A percentile compares a stretch with the other conserved stretches of the same genome.
Evolutionary conservation across 2,113 vertebrate genomes (phyloP).

Genomic region (Notarius lentiginosus): DNA sequence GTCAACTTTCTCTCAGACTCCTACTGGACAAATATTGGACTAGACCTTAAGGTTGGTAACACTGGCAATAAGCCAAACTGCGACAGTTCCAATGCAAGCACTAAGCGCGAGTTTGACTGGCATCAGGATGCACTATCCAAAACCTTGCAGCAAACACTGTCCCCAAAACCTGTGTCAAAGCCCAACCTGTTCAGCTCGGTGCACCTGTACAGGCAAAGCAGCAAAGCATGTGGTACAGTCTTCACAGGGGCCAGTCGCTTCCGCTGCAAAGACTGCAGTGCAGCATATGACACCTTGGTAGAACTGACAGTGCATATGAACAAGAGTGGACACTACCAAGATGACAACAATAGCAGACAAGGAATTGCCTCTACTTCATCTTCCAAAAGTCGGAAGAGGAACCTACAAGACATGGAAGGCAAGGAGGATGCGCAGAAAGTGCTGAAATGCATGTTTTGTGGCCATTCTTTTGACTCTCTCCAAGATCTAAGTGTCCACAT

Average conservation of each 20-base stretch:
- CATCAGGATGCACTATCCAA: slow-evolving; percentile 95
- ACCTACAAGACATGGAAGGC: slow-evolving; percentile 91
- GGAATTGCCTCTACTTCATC: slow-evolving; percentile 84
- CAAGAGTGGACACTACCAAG: slow-evolving; percentile 95
- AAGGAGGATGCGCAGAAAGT: slow-evolving; percentile 98
- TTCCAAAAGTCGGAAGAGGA: slow-evolving; percentile 90
- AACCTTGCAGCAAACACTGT: slow-evolving; percentile 89
- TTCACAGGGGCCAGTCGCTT: slow-evolving; percentile 96
- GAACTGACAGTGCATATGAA: slow-evolving; percentile 97
- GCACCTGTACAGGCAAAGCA: slow-evolving; percentile 92
- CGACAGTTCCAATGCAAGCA: slow-evolving; percentile 84
- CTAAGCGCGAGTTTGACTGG: slow-evolving; percentile 93
- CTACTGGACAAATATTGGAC: slow-evolving; percentile 93
- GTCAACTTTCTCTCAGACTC: slow-evolving; percentile 97
- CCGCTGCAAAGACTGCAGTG: slow-evolving; percentile 94
- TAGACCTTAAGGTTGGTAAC: slow-evolving; percentile 87
- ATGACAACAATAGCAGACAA: slow-evolving; percentile 93
- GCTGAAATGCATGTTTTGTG: slow-evolving; percentile 98
- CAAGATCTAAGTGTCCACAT: slow-evolving; percentile 98
- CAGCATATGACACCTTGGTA: slow-evolving; percentile 94
- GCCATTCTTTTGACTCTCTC: slow-evolving; percentile 96
- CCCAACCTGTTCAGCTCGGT: slow-evolving; percentile 97
- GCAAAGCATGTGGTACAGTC: slow-evolving; percentile 84
- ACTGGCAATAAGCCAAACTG: slow-evolving; percentile 84
- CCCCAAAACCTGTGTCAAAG: slow-evolving; percentile 82